Evolutionary conservation across 2,888 invertebrate genomes (phyloP), one percentile per base, ranked within the genome.

Genomic region (Atherix ibis): DNA sequence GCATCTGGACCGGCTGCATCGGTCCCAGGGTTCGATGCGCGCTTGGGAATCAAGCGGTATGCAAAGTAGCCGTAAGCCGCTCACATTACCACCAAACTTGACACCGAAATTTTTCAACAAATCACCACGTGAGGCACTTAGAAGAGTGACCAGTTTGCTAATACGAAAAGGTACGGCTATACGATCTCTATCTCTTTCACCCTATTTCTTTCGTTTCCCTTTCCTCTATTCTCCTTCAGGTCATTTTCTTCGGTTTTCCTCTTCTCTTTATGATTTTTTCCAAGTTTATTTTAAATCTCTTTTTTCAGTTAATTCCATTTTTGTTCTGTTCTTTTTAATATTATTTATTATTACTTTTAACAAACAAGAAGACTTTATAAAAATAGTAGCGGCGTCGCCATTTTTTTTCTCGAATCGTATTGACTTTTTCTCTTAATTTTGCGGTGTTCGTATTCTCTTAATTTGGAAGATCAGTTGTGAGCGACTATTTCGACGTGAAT

Each of bases 51-150:
- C 53, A 39, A 22, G 37, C 17, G 31, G 22, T 18, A 42, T 53
- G 10, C 68, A 42, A 49, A 68, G 65, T 46, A 64, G 51, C 13
- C 68, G 83, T 51, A 85, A 85, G 54, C 85, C 85, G 4, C 67
- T 83, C 44, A 85, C 85, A n/a, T 67, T 85, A 51, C 85, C 85
- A 35, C 85, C 85, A 39, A 85, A 85, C 67, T 67, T 85, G 53
- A 83, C 84, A 44, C 85, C 85, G 49, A 84, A 84, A 63, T 85
- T 85, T 70, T 80, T 85, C 68, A 82, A 85, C 58, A 79, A 82
- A 63, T 84, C 84, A 44, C 83, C 84, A 31, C 70, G 84, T 51
- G 85, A 85, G 62, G 85, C 85, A 40, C 68, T 85, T 46, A 71
- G 85, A 53, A 74, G 85, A 60, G 85, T 85, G 53, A 85, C 85